Conservation (phyloP, 2,113 vertebrate species). For the Perccottus glenii region DNA sequence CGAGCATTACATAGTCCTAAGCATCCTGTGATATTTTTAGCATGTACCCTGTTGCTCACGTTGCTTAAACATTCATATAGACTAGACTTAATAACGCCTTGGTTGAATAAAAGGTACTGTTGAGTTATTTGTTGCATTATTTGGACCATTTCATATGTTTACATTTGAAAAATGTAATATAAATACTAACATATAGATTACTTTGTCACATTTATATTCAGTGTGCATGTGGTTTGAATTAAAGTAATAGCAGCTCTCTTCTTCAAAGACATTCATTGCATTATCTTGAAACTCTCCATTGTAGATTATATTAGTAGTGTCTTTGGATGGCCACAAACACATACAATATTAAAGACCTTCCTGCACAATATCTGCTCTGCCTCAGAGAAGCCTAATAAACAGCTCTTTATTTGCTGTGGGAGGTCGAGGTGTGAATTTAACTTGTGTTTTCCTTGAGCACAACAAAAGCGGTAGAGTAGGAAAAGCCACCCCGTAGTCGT, state of each 20-base stretch:
- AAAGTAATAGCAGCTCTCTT: not conserved
- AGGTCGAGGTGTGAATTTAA: conserved; percentile 23
- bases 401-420: conserved; percentile 26
- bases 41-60: too few relatives aligned
- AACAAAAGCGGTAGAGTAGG: conserved; percentile 26
- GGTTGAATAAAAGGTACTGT: too few relatives aligned
- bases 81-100: too few relatives aligned
- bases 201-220: too few relatives aligned
- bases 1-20: too few relatives aligned
- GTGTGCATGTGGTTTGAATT: too few relatives aligned
- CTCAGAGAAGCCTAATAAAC: conserved; percentile 29
- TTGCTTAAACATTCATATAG: too few relatives aligned
- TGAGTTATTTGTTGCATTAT: too few relatives aligned
- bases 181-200: too few relatives aligned
- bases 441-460: conserved; percentile 23
- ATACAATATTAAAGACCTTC: conserved; percentile 16
- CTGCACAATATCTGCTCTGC: conserved; percentile 24
- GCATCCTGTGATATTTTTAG: too few relatives aligned
- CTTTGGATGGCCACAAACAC: not conserved
- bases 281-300: not conserved
- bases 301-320: not conserved
- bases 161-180: too few relatives aligned
- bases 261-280: not conserved
- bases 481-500: conserved; percentile 23
- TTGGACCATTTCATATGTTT: too few relatives aligned